Conservation (phyloP, 1,140 invertebrate genomes). For the Zaprionus ghesquierei region DNA sequence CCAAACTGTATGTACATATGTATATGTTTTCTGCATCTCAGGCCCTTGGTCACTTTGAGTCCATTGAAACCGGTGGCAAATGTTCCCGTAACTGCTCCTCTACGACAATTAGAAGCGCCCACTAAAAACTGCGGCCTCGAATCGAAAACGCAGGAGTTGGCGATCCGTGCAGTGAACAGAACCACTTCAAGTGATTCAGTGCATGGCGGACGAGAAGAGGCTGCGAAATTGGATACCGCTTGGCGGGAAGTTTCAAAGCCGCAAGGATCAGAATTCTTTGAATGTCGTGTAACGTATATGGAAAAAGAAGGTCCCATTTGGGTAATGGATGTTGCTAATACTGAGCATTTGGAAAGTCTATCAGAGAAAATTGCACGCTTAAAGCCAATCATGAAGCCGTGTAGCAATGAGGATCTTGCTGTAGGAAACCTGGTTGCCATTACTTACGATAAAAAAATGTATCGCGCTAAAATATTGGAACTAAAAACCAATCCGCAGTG, state of each 20-base stretch:
- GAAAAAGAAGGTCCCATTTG: conserved; percentile 46
- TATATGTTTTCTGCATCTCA: not conserved
- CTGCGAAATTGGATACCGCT: not conserved
- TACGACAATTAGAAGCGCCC: not conserved
- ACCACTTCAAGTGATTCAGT: not conserved
- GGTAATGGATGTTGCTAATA: conserved; percentile 27
- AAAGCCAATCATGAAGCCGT: not conserved
- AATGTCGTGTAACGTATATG: conserved; percentile 43
- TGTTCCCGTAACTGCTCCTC: not conserved
- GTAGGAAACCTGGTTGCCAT: conserved; percentile 31
- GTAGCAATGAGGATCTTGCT: conserved; percentile 5
- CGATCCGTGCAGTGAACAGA: not conserved
- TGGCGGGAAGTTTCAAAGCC: conserved; percentile 38
- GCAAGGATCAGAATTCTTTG: conserved; percentile 24
- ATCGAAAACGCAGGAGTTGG: not conserved
- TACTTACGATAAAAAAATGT: not conserved
- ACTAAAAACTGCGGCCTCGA: not conserved
- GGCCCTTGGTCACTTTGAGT: conserved; percentile 21
- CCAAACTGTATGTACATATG: not conserved
- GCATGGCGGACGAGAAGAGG: not conserved
- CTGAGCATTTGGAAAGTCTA: conserved; percentile 29
- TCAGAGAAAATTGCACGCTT: conserved; percentile 7
- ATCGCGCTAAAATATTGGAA: not conserved
- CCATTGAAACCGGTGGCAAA: not conserved
- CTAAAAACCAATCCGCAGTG: not conserved